Conservation (phyloP, 2,888 invertebrate genomes). For the Bellardia bayeri region DNA sequence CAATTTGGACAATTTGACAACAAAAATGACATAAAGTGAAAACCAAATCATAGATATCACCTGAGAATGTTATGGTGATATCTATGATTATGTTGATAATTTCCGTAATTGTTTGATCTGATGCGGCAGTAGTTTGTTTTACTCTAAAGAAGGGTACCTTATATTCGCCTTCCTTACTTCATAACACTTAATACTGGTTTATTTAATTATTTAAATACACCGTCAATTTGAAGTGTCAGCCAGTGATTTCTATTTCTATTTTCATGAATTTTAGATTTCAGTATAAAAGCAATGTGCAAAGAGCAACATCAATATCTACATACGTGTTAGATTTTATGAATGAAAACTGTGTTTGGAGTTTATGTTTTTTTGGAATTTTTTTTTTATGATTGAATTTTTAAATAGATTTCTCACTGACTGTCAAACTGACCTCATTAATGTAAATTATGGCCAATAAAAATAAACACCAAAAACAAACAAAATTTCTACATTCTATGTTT, state of each 20-base stretch:
- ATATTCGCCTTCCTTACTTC: not conserved
- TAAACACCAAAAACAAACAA: constrained; percentile 46
- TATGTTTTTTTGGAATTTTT: constrained; percentile 14
- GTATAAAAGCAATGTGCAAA: constrained; percentile 15
- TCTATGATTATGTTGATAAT: no score
- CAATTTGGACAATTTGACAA: no score
- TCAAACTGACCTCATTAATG: constrained; percentile 70
- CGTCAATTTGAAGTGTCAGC: constrained; percentile 2
- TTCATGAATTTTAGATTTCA: constrained; percentile 15
- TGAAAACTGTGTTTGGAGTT: constrained; percentile 54
- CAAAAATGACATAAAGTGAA: no score
- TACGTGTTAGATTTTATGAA: constrained; percentile 59
- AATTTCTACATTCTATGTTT: constrained; percentile 5
- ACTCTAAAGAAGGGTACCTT: not conserved
- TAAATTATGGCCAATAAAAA: constrained; percentile 69
- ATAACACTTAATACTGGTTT: not conserved
- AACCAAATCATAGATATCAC: no score
- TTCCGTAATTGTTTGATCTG: no score
- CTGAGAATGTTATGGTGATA: no score
- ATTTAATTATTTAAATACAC: no score
- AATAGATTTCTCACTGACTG: constrained; percentile 65
- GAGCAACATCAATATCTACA: not conserved
- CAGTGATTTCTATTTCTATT: constrained; percentile 40
- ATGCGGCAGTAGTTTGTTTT: no score
- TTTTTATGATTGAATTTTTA: constrained; percentile 57